A percentile compares a stretch with the other conserved stretches of the same genome.
Conservation (phyloP, 2,113 vertebrate genomes). For the Centropristis striata region DNA sequence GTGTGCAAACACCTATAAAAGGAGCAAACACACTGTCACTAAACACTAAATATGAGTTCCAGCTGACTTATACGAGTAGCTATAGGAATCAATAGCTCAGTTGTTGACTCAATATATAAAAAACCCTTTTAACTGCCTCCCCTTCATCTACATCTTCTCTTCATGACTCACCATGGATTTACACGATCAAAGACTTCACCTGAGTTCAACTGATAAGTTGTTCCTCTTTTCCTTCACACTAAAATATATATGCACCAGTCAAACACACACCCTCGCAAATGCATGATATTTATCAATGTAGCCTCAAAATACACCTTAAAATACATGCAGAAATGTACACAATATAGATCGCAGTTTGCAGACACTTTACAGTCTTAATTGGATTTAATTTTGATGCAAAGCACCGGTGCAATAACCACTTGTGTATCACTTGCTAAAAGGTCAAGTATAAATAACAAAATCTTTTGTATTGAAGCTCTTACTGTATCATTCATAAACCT, state of each 20-base stretch:
- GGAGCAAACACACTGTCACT: background rate
- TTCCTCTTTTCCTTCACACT: background rate
- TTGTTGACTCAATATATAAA: conserved; percentile 30
- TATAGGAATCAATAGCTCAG: conserved; percentile 37
- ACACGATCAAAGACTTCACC: conserved; percentile 40
- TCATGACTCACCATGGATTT: conserved; percentile 38
- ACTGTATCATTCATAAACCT: conserved; percentile 24
- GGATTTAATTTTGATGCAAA: background rate
- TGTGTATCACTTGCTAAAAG: conserved; percentile 46
- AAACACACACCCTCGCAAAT: background rate
- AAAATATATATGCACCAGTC: background rate
- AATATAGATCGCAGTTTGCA: conserved; percentile 10
- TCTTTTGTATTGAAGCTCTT: conserved; percentile 13
- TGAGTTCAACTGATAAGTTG: conserved; percentile 36
- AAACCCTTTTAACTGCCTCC: conserved; percentile 31
- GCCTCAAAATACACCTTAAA: background rate
- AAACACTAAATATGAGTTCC: conserved; percentile 5
- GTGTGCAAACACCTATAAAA: background rate
- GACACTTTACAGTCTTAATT: conserved; percentile 16
- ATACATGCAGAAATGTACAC: conserved; percentile 14
- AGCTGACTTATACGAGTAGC: conserved; percentile 1
- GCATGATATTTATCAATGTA: conserved; percentile 4
- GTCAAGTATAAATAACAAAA: conserved; percentile 42
- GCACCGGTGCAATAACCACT: conserved; percentile 3
- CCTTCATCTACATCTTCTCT: conserved; percentile 34